Evolutionary conservation across 2,113 vertebrate species (phyloP), one percentile per base, ranked within the genome.

Genomic region (Aythya baeri): DNA sequence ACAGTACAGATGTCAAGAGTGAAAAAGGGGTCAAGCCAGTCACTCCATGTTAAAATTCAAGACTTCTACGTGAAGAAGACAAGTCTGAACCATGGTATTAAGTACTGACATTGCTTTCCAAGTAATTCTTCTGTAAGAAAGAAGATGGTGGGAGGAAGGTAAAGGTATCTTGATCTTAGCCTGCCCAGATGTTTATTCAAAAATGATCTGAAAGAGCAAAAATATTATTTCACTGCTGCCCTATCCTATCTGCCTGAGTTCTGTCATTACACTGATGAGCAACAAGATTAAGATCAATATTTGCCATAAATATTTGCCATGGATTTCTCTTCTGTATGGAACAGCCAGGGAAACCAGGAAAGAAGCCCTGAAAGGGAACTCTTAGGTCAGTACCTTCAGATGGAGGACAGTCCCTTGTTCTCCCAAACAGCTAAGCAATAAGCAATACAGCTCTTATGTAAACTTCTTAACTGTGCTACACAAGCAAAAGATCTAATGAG

Each of bases 291-390:
- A 38, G 7, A 52, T 21, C 32, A 72, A 26, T 72, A 72, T 54
- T 58, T 41, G 8, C 2, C 4, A 2, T 13, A 29, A 22, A 1
- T 3, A 52, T 71, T 31, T 7, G 3, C 21, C 26, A 13, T 32
- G 25, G 17, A 68, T 61, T 17, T 10, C 2, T 11, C 27, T 50
- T 14, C 31, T 68, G 6, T 2, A 5, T 34, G 17, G 63, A 61
- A 72, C 43, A 68, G 59, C 27, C 8, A 68, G 13, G 61, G 16
- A 50, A 75, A 75, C 46, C 3, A 82, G 4, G 21, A 86, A 78
- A 3, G 59, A 6, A 79, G 3, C 2, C 18, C 41, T 63, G 43
- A 75, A 75, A 82, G 7, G 1, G 3, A 41, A 49, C 7, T 8
- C 20, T 63, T 34, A 16, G 49, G 11, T 25, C n/a, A 32, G 9